Base-by-base conservation (phyloP, 2,888 invertebrate species). In the Pristionchus mayeri region DNA sequence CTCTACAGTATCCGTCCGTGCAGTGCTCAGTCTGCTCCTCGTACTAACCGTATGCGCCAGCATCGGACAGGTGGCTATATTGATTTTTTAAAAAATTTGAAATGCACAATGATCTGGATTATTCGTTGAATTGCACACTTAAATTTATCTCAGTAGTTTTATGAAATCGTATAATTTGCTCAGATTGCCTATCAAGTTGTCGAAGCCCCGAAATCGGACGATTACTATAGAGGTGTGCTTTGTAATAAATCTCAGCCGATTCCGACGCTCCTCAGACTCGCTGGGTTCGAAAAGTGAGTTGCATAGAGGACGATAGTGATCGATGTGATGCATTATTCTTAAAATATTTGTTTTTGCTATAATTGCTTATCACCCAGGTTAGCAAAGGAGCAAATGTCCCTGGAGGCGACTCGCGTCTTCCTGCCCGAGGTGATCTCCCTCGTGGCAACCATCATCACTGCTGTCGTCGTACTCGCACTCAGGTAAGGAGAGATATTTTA, bases 241-340 rank as follows among this genome's bases (percentile, higher is more conserved):
- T 40, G 44, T 40, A 44, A 44, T 44, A 75, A 75, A 40, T 16
- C 9, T 21, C 40, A 75, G n/a, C 3, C 21, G 40, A 79, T 54
- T 37, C 4, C 54, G 34, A 54, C n/a, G n/a, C 27, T 79, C 0
- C 54, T 79, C 11, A 48, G 79, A 52, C 13, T 40, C 40, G 37
- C 27, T 34, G 79, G 79, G 34, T 79, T 37, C 79, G 79, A 79
- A 37, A 79, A 79, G 79, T 79, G n/a, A 54, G 34, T 37, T n/a
- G n/a, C n/a, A n/a, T n/a, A n/a, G n/a, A n/a, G 27, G 7, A 30
- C 16, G 4, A 67, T 27, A 67, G 16, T n/a, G 34, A 30, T n/a
- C n/a, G n/a, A n/a, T n/a, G n/a, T n/a, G n/a, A n/a, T n/a, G n/a
- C n/a, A n/a, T n/a, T 67, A 34, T 30, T 4, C 27, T 16, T 30